Evolutionary conservation across 2,113 vertebrate species (phyloP), one percentile per base, ranked within the genome.

Genomic region (Cinclus mexicanus): DNA sequence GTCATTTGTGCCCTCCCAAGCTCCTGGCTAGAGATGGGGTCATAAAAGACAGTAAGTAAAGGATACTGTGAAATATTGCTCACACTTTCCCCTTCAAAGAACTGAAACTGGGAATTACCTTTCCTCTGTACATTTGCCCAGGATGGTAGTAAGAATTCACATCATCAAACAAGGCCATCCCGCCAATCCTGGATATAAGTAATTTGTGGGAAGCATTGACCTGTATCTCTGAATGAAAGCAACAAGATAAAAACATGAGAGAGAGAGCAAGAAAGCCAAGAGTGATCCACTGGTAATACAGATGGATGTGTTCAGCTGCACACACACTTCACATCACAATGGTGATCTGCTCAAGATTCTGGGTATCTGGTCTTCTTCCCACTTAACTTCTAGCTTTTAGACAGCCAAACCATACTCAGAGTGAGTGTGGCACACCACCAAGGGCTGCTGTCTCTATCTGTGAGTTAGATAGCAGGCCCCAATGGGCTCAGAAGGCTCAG

Each of bases 61-160:
- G 10, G 41, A 20, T 10, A 5, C 22, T 63, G 28, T 23, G 49
- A 89, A 67, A 72, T 28, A 72, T 5, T 72, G 26, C 22, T 76
- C 33, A 49, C 0, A 0, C 4, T 76, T 7, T 72, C 37, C 20
- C 46, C 39, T 90, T 49, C 71, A 63, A 74, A 95, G 64, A 22
- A 20, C n/a, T 52, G 13, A 44, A 89, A 77, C 26, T 49, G 46
- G 12, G 29, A 67, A 74, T 96, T 96, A 98, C 98, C 98, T 97
- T 98, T 39, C 97, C 96, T 11, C 19, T 90, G 95, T 97, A 98
- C 41, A 78, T 79, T 49, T 97, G 95, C 81, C 90, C 97, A 67
- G 83, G 12, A 42, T 97, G 95, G 84, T 98, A 98, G 81, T 97
- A 97, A 57, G 92, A 53, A 59, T 96, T 97, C 83, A 96, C 85